Base-by-base conservation (phyloP, 2,888 invertebrate species). In the Eulithis testata region DNA sequence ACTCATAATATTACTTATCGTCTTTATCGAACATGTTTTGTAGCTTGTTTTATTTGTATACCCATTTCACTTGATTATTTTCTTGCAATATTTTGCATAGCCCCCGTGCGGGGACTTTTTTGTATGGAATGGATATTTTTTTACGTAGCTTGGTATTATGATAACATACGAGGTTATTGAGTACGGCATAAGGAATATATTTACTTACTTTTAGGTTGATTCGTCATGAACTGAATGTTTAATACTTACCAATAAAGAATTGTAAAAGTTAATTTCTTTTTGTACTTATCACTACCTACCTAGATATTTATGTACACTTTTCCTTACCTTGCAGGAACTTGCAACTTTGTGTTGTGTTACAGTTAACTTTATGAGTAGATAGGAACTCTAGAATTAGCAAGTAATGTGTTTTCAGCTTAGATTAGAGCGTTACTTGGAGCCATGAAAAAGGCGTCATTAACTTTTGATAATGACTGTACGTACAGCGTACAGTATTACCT, bases 91-190 rank as follows among this genome's bases (percentile, higher is more conserved):
- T 36, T 77, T 74, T 63, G 51, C 76, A 79, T 80, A 76, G 84
- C 78, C 85, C 82, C 78, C 57, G 54, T 85, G 76, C 84, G 88
- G 91, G 86, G 83, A 91, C 92, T 92, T 93, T 91, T 92, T 91
- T 92, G 90, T 91, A 91, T 91, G 92, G 86, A 91, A 89, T 90
- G 86, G 84, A 82, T 78, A 70, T 58, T 71, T 74, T 72, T 64
- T 75, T 73, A 71, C 70, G 58, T 60, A 74, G 69, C 66, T 73
- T 71, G 63, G 63, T 65, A 60, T 66, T 70, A 68, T 70, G 66
- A 71, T 68, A 65, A 60, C 27, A 56, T 44, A 64, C 49, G 61
- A 68, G 52, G 52, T 57, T 59, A 65, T 37, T 44, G 53, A 54
- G 43, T 62, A 71, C 14, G 60, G 54, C 55, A 56, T 73, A 69